Percentiles rank a stretch among this genome's conserved stretches.
These are phyloP conservation scores for Amblyjoppa fuscipennis DNA, from an alignment of 2,888 invertebrate genomes.

Conservation along the genomic window DNA sequence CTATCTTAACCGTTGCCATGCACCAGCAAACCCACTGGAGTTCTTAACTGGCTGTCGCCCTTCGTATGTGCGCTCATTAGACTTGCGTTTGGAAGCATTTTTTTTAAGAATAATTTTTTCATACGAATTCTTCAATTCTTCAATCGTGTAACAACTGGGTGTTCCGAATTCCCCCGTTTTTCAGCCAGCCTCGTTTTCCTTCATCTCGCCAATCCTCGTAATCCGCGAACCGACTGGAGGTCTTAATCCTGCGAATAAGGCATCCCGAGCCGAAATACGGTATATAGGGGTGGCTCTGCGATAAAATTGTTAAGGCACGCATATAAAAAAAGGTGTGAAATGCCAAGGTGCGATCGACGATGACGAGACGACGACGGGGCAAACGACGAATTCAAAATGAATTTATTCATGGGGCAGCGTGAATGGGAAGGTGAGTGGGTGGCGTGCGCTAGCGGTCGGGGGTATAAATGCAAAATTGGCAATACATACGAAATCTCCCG, in stretches of 20 bases:
- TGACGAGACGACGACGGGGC: slow-evolving; percentile 67
- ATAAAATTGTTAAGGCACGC: slow-evolving; percentile 19
- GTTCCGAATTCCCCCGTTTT: too few species aligned
- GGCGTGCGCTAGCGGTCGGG: slow-evolving; percentile 74
- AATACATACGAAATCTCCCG: slow-evolving; percentile 85
- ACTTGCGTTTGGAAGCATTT: not conserved
- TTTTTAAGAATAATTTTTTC: too few species aligned
- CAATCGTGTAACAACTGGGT: too few species aligned
- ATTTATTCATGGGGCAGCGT: slow-evolving; percentile 84
- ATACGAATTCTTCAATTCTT: too few species aligned
- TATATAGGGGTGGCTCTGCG: not conserved
- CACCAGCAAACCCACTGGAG: not conserved
- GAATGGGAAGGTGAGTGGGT: slow-evolving; percentile 66
- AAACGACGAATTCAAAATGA: slow-evolving; percentile 80
- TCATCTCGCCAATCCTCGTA: too few species aligned
- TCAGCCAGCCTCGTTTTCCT: too few species aligned
- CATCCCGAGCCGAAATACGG: not conserved
- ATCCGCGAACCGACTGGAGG: not conserved
- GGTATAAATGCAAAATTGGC: slow-evolving; percentile 85
- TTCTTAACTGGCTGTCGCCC: not conserved
- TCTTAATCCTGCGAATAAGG: not conserved
- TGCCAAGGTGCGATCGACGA: slow-evolving; percentile 78
- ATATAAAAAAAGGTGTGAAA: slow-evolving; percentile 68
- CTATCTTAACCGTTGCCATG: too few species aligned
- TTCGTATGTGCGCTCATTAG: not conserved